phyloP scores from a whole-genome alignment of 1,140 invertebrate genomes.

The Lasioglossum baleicum region DNA sequence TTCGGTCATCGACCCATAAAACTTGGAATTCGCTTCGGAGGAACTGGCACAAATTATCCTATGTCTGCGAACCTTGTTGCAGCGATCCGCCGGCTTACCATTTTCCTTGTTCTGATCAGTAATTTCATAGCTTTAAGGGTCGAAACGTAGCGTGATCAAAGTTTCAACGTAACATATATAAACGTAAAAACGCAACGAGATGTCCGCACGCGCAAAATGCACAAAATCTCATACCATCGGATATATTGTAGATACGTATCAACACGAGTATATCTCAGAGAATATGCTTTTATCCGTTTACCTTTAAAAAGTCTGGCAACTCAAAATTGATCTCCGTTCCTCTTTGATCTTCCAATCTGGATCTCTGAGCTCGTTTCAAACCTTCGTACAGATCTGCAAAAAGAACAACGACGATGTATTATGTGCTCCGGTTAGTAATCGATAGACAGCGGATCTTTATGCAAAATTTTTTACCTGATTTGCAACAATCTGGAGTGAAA shows the following conservation, averaged over 20 bases:
- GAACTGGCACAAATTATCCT: slow-evolving; percentile 63
- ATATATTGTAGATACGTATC: not conserved
- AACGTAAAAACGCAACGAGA: slow-evolving; percentile 17
- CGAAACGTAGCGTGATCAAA: slow-evolving; percentile 47
- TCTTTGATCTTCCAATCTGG: slow-evolving; percentile 89
- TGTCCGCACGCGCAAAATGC: not conserved
- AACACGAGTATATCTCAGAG: not conserved
- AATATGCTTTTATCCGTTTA: slow-evolving; percentile 54
- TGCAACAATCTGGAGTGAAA: too few species aligned
- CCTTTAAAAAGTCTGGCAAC: slow-evolving; percentile 89
- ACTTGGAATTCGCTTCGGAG: slow-evolving; percentile 70
- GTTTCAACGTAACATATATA: slow-evolving; percentile 17
- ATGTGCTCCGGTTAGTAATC: too few species aligned
- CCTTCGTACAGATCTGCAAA: slow-evolving; percentile 85
- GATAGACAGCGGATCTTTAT: too few species aligned
- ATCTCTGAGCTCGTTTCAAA: slow-evolving; percentile 87
- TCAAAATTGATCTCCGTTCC: slow-evolving; percentile 91
- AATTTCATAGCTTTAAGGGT: slow-evolving; percentile 62
- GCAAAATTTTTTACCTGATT: too few species aligned
- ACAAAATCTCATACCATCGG: not conserved
- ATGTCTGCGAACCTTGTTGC: slow-evolving; percentile 72
- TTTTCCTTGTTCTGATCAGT: slow-evolving; percentile 77
- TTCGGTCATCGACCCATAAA: slow-evolving; percentile 73
- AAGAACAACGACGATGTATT: not conserved
- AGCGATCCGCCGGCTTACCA: slow-evolving; percentile 68